Conservation (phyloP, 2,797 vertebrate genomes). For the Pterois miles region DNA sequence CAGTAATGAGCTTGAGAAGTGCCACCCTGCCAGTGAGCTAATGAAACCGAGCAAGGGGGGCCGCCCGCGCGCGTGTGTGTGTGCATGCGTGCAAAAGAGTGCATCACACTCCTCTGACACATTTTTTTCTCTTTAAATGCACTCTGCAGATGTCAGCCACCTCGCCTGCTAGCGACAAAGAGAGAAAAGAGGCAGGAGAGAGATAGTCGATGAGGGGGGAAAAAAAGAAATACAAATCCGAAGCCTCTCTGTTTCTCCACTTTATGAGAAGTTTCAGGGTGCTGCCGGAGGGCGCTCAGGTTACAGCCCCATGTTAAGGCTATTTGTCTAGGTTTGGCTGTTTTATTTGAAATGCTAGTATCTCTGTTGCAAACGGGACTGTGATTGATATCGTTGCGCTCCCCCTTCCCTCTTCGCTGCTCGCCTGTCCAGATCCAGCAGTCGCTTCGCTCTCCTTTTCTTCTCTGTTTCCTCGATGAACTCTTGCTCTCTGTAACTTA, state of each 20-base stretch:
- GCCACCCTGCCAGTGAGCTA: conserved; percentile 99
- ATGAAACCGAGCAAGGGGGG: conserved; percentile 92
- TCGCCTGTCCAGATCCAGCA: conserved; percentile 46
- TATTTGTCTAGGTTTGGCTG: conserved; percentile 85
- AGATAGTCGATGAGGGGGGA: conserved; percentile 53
- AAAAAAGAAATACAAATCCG: conserved; percentile 46
- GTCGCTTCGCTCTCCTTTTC: conserved; percentile 52
- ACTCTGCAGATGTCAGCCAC: conserved; percentile 99
- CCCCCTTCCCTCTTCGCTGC: conserved; percentile 20
- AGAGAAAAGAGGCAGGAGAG: conserved; percentile 73
- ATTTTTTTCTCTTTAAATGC: conserved; percentile 98
- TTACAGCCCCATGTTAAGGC: conserved; percentile 84
- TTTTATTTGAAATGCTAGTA: conserved; percentile 88
- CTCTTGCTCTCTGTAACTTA: conserved; percentile 56
- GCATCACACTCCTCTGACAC: conserved; percentile 94
- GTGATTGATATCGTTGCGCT: conserved; percentile 79
- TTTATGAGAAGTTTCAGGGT: conserved; percentile 71
- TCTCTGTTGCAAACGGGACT: conserved; percentile 86
- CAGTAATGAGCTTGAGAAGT: conserved; percentile 99
- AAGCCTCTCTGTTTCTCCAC: conserved; percentile 54
- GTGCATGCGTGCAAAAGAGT: conserved; percentile 67
- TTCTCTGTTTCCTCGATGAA: conserved; percentile 66
- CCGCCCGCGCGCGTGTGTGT: conserved; percentile 43
- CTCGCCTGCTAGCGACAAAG: conserved; percentile 85
- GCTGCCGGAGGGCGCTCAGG: conserved; percentile 65